Evolutionary conservation across 1,140 invertebrate genomes (phyloP).

Genomic region (Contarinia nasturtii): DNA sequence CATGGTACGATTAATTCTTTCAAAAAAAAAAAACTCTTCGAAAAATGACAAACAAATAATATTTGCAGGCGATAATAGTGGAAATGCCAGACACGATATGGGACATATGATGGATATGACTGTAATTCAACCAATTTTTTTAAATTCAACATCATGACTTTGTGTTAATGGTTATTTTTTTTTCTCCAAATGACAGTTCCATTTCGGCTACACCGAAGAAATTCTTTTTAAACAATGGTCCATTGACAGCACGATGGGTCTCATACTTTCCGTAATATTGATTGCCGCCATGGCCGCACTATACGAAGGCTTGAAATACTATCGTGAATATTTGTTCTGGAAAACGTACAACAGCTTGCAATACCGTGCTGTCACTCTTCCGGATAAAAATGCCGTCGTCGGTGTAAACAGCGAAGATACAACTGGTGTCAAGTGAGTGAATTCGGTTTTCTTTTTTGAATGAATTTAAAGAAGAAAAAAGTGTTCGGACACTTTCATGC

Average conservation of each 20-base stretch:
- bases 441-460: conserved; percentile 23
- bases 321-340: conserved; percentile 67
- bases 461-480: conserved; percentile 5
- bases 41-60: no score
- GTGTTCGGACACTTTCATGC: conserved; percentile 1
- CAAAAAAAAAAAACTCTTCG: no score
- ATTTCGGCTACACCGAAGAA: conserved; percentile 49
- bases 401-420: conserved; percentile 29
- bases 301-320: conserved; percentile 85
- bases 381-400: conserved; percentile 38
- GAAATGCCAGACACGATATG: conserved; percentile 6
- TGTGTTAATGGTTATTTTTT: no score
- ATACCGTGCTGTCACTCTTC: conserved; percentile 50
- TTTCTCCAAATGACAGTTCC: conserved; percentile 44
- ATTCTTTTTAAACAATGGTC: conserved; percentile 66
- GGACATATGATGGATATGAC: conserved; percentile 16
- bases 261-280: conserved; percentile 67
- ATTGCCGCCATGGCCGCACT: conserved; percentile 70
- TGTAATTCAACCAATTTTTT: no score
- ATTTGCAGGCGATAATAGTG: no score
- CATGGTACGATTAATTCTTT: no score
- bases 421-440: conserved; percentile 48
- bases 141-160: no score
- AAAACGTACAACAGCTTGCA: conserved; percentile 51
- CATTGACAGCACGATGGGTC: conserved; percentile 43